Base-by-base conservation (phyloP, 2,113 vertebrate genomes). In the Gasterosteus aculeatus region DNA sequence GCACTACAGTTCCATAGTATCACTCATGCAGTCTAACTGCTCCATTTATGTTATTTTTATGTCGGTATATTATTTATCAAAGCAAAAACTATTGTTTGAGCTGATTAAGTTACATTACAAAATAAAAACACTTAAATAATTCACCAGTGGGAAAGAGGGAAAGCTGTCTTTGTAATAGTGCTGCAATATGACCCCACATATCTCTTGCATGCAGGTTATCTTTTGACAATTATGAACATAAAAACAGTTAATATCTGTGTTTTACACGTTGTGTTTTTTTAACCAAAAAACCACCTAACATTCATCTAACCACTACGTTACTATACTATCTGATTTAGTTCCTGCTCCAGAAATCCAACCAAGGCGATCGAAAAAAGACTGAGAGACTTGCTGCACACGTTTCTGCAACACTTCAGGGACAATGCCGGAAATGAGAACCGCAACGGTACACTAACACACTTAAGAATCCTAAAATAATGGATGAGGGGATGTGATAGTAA, bases 261-360 rank as follows among this genome's bases (percentile, higher is more conserved):
- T 70, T 18, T 22, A 22, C 54, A 10, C 58, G 11, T 60, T 29
- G 19, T 51, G 60, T 42, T 11, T 51, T 42, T 64, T 80, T n/a
- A n/a, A 35, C 35, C 47, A n/a, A 22, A 33, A 7, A 22, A 53
- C 18, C 22, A 10, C 9, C 54, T 29, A 18, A 5, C 0, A 5
- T 68, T 38, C 0, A 42, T 72, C 10, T 3, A 54, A 5, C 16
- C 18, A 3, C 33, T 29, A 22, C 10, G 65, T 35, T 15, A 15
- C 31, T 18, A 1, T 9, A 39, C 15, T 22, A 16, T 19, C 46
- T 51, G 14, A 33, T 56, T 26, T 78, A 98, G 97, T 84, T 60
- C 88, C 1, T 96, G 95, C 90, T 89, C 94, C 85, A 95, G 92
- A 89, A 94, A 97, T 89, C 96, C 95, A 68, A 94, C 93, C 26